Evolutionary conservation across 2,113 vertebrate species (phyloP).

Genomic region (Ophthalmolycus amberensis): DNA sequence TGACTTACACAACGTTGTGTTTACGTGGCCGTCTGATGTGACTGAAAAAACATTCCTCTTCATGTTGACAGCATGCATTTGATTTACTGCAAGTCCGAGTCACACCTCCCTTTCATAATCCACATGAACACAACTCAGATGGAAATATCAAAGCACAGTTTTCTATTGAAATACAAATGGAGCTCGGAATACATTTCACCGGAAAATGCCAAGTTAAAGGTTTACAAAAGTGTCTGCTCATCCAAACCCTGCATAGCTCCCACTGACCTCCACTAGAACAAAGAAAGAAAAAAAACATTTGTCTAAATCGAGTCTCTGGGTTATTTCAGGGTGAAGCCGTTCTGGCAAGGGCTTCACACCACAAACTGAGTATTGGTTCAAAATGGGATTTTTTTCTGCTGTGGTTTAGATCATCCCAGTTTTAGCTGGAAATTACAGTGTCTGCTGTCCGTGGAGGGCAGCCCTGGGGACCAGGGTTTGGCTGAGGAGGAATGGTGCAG

Average conservation of each 20-base stretch:
- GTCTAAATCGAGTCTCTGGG: conserved; percentile 18
- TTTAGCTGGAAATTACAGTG: conserved; percentile 54
- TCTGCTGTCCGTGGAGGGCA: conserved; percentile 18
- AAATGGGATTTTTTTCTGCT: conserved; percentile 12
- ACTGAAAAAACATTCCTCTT: background rate
- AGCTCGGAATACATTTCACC: background rate
- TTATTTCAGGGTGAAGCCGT: conserved; percentile 26
- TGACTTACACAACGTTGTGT: background rate
- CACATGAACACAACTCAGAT: background rate
- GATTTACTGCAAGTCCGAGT: background rate
- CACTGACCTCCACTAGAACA: conserved; percentile 1
- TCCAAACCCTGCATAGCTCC: background rate
- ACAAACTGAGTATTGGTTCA: conserved; percentile 15
- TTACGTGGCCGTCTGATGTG: background rate
- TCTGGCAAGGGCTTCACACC: conserved; percentile 15
- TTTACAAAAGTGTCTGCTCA: background rate
- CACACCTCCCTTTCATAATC: background rate
- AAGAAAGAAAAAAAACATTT: conserved; percentile 21
- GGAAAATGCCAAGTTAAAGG: background rate
- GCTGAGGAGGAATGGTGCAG: background rate
- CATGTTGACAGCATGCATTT: background rate
- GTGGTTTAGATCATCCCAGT: conserved; percentile 34
- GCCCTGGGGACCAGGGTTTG: conserved; percentile 14
- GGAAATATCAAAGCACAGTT: background rate
- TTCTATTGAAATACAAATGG: background rate